phyloP scores from a whole-genome alignment of 2,113 vertebrate species.

The Bubo blakistoni region DNA sequence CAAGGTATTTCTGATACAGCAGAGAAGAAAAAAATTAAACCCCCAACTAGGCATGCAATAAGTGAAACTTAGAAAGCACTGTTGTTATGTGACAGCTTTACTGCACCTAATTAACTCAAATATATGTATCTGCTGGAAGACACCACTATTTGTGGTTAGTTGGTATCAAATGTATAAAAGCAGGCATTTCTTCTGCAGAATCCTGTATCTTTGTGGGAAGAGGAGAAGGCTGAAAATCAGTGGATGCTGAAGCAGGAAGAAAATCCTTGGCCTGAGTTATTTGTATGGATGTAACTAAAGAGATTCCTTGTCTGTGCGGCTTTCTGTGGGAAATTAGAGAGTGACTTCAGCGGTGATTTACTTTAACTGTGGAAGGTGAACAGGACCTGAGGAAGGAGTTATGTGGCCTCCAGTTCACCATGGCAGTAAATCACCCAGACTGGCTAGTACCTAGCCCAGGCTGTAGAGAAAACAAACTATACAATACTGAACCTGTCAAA shows the following conservation, averaged over 20 bases:
- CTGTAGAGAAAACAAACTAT: neutral
- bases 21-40: constrained; percentile 12
- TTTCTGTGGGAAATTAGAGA: constrained; percentile 11
- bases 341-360: constrained; percentile 5
- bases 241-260: neutral
- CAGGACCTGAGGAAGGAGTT: constrained; percentile 17
- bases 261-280: neutral
- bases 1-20: neutral
- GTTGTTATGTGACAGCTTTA: constrained; percentile 49
- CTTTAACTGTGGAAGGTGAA: neutral
- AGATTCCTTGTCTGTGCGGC: neutral
- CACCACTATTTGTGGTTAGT: neutral
- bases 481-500: neutral
- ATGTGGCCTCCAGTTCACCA: neutral
- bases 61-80: constrained; percentile 9
- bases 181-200: neutral
- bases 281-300: neutral
- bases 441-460: neutral
- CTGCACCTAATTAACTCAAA: constrained; percentile 49
- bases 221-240: neutral
- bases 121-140: constrained; percentile 29
- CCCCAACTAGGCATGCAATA: constrained; percentile 5
- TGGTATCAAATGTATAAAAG: neutral
- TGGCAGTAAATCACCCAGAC: neutral
- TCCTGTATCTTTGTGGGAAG: neutral